phyloP scores from a whole-genome alignment of 1,140 invertebrate genomes.

The Macrobrachium nipponense region DNA sequence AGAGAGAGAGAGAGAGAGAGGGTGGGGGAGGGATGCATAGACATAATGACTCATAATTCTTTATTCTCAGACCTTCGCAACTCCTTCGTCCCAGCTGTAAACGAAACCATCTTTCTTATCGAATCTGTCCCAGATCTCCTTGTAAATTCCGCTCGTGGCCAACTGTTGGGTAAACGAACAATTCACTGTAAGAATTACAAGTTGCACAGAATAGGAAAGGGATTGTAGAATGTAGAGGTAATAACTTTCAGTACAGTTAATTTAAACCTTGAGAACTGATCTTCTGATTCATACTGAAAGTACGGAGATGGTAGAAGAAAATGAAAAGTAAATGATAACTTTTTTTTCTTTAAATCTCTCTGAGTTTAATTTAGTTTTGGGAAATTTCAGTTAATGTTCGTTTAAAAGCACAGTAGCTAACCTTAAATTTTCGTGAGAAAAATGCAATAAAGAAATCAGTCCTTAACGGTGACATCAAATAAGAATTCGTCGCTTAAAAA shows the following conservation, averaged over 20 bases:
- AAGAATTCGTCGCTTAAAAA: too few relatives aligned
- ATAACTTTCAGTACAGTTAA: too few relatives aligned
- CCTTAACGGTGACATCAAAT: too few relatives aligned
- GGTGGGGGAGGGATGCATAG: neutral
- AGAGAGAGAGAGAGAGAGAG: neutral
- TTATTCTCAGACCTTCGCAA: neutral
- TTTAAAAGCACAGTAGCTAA: neutral
- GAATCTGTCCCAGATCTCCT: conserved; percentile 11
- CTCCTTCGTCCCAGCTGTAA: neutral
- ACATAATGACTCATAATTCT: too few relatives aligned
- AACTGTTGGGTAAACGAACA: neutral
- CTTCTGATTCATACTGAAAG: neutral
- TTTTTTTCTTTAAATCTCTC: too few relatives aligned
- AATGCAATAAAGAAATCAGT: too few relatives aligned
- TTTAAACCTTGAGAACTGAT: neutral
- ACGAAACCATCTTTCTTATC: neutral
- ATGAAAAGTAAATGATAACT: too few relatives aligned
- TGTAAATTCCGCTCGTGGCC: conserved; percentile 12
- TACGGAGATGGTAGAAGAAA: too few relatives aligned
- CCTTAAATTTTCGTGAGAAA: too few relatives aligned
- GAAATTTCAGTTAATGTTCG: neutral
- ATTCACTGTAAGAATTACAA: too few relatives aligned
- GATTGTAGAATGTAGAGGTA: too few relatives aligned
- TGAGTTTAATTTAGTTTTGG: neutral
- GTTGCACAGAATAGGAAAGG: too few relatives aligned